Percentiles rank a stretch among this genome's conserved stretches.
These are phyloP conservation scores for Globodera ellingtonae DNA, from an alignment of 1,140 invertebrate genomes.

Conservation along the genomic window DNA sequence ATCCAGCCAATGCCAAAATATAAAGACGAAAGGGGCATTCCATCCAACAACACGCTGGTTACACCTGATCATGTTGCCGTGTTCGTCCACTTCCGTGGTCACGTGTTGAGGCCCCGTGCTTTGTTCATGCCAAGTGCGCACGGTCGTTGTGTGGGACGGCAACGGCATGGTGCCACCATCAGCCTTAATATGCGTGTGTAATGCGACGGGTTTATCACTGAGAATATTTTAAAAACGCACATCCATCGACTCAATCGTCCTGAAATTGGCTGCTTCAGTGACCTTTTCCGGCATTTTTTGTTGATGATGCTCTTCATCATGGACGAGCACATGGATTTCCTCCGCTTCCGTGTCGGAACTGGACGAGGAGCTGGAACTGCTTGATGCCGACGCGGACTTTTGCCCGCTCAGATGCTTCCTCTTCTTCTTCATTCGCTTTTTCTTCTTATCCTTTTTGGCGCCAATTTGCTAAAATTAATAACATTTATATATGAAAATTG, in stretches of 20 bases:
- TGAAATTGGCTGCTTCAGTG: neutral
- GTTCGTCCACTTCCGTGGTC: constrained; percentile 57
- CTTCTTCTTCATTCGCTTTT: constrained; percentile 41
- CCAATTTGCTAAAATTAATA: constrained; percentile 31
- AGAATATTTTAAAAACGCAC: neutral
- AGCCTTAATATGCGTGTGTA: constrained; percentile 1
- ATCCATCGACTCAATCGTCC: neutral
- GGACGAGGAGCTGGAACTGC: constrained; percentile 32
- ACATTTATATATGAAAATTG: constrained; percentile 18
- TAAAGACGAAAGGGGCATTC: neutral
- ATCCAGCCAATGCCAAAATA: neutral
- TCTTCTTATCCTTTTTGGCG: constrained; percentile 51
- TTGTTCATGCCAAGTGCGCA: constrained; percentile 62
- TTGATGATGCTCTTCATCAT: neutral
- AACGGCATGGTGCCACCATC: neutral
- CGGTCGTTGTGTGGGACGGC: constrained; percentile 41
- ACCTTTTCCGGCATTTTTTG: constrained; percentile 15
- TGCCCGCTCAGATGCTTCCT: constrained; percentile 32
- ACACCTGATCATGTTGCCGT: constrained; percentile 60
- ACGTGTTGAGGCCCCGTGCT: constrained; percentile 54
- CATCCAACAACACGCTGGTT: neutral
- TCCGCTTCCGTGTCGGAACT: constrained; percentile 36
- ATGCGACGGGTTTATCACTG: neutral
- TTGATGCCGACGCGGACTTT: constrained; percentile 16
- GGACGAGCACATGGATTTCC: constrained; percentile 28